Conservation (phyloP, 2,888 invertebrate species). For the Brachylomia viminalis region DNA sequence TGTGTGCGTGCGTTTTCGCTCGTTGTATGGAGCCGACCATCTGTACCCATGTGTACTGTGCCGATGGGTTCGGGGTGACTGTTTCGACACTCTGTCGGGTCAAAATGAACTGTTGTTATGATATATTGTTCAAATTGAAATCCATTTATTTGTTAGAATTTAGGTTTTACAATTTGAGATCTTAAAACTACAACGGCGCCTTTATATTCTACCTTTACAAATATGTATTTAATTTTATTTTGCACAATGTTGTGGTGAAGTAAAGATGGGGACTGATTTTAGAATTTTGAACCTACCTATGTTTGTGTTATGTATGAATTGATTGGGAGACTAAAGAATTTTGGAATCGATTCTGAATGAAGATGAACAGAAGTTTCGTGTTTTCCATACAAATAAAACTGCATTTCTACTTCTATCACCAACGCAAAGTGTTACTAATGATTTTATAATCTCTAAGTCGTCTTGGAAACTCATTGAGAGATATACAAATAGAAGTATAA, state of each 20-base stretch:
- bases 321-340: not conserved
- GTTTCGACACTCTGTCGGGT: constrained; percentile 8
- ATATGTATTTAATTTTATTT: no score
- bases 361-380: not conserved
- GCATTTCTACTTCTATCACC: not conserved
- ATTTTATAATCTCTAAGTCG: not conserved
- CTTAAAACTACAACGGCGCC: no score
- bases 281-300: not conserved
- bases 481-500: not conserved
- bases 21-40: not conserved
- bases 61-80: not conserved
- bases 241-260: constrained; percentile 5
- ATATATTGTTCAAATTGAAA: constrained; percentile 28
- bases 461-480: not conserved
- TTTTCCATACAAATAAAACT: not conserved
- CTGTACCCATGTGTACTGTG: not conserved
- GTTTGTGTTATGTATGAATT: not conserved
- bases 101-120: constrained; percentile 21
- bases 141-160: no score
- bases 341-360: not conserved
- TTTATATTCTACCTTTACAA: no score
- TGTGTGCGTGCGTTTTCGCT: not conserved
- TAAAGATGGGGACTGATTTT: not conserved
- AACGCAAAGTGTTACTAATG: not conserved
- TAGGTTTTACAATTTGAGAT: no score